Conservation (phyloP, 2,113 vertebrate species). For the mouse (Mus musculus) region DNA sequence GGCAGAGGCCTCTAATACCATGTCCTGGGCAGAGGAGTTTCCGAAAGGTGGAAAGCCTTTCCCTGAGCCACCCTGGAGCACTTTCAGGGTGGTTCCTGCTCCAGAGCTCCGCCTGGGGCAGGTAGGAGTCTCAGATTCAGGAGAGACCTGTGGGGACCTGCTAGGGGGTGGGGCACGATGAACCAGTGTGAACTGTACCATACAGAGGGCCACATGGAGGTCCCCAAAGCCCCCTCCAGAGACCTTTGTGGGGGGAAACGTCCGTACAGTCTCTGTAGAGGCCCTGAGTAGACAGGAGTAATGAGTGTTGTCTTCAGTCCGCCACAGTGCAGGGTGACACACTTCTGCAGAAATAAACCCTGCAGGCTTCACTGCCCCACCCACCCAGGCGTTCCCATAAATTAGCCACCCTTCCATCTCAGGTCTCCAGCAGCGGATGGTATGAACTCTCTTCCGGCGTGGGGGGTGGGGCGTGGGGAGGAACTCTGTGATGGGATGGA, state of each 20-base stretch:
- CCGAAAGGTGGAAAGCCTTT: rapidly evolving
- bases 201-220: not conserved
- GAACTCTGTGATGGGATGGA: rapidly evolving
- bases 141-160: not conserved
- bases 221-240: not conserved
- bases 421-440: not conserved
- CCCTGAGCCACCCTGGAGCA: not conserved
- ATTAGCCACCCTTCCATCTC: not conserved
- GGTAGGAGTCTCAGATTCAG: not conserved
- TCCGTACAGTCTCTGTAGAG: not conserved
- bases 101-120: not conserved
- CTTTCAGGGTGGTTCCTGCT: not conserved
- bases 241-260: not conserved
- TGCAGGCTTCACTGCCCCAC: not conserved
- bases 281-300: rapidly evolving
- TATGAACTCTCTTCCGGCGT: not conserved
- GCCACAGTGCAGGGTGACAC: rapidly evolving
- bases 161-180: rapidly evolving
- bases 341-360: not conserved
- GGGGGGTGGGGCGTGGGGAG: not conserved
- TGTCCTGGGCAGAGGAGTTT: not conserved
- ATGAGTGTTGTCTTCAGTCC: not conserved
- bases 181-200: too few species aligned
- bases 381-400: not conserved
- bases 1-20: not conserved